Evolutionary conservation across 2,797 vertebrate genomes (phyloP).

Genomic region (Ceyx erithaca): DNA sequence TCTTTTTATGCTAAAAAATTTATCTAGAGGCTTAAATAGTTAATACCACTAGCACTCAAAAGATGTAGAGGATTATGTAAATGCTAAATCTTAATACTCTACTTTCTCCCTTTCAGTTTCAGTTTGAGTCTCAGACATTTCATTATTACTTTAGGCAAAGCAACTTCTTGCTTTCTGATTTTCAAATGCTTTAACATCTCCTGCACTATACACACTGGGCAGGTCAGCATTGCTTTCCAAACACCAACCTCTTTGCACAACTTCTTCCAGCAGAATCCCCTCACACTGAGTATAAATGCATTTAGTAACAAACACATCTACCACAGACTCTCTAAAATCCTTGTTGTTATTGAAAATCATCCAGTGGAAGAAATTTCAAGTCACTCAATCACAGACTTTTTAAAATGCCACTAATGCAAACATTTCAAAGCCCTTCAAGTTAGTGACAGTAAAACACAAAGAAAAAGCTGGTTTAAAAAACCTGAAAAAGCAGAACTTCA

Average conservation of each 20-base stretch:
- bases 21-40: not conserved
- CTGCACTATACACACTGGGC: not conserved
- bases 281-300: accelerated
- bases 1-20: not conserved
- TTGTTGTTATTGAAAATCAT: not conserved
- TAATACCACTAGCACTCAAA: not conserved
- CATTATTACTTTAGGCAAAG: not conserved
- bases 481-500: not conserved
- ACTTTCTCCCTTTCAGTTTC: not conserved
- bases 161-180: not conserved
- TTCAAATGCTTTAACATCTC: slow-evolving; percentile 1
- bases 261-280: not conserved
- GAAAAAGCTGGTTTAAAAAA: not conserved
- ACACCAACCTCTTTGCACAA: not conserved
- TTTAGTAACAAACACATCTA: not conserved
- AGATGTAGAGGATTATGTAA: not conserved
- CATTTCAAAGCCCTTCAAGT: not conserved
- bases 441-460: not conserved
- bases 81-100: not conserved
- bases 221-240: not conserved
- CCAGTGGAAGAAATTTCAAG: not conserved
- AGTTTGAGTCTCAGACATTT: not conserved
- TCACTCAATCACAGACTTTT: not conserved
- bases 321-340: not conserved
- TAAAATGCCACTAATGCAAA: not conserved